These are phyloP conservation scores for Drosophila rubida DNA, from an alignment of 2,888 invertebrate genomes.

Conservation along the genomic window DNA sequence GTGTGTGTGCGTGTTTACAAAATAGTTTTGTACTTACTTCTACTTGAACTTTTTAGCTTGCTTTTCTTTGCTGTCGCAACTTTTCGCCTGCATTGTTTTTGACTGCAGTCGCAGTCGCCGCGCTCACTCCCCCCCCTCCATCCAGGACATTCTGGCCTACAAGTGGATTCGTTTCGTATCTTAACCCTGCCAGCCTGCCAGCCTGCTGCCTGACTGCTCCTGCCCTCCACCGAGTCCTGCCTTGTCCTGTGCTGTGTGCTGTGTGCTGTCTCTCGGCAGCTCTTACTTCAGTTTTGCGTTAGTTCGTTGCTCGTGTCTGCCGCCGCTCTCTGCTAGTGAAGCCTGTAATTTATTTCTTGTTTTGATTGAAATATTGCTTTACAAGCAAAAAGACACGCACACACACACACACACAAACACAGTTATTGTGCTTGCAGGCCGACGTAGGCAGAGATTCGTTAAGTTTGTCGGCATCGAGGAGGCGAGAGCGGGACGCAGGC, in stretches of 20 bases:
- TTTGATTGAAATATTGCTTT: conserved; percentile 83
- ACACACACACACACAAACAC: conserved; percentile 52
- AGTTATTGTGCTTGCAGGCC: conserved; percentile 9
- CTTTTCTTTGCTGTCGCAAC: conserved; percentile 67
- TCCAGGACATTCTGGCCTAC: conserved; percentile 22
- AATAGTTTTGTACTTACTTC: conserved; percentile 75
- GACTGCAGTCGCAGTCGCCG: conserved; percentile 57
- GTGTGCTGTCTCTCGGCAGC: conserved; percentile 34
- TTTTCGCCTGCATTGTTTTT: conserved; percentile 76
- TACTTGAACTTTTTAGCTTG: conserved; percentile 71
- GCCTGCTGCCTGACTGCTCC: conserved; percentile 5
- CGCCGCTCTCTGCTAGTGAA: conserved; percentile 66
- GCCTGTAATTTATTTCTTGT: conserved; percentile 78
- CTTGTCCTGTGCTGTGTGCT: conserved; percentile 24
- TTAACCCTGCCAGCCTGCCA: conserved; percentile 4
- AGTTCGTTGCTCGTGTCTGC: conserved; percentile 53
- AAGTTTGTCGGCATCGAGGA: conserved; percentile 1
- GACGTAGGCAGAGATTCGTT: neutral
- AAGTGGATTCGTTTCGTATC: conserved; percentile 7
- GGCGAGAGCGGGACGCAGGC: neutral
- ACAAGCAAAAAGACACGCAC: conserved; percentile 73
- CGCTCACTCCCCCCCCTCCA: too few relatives aligned
- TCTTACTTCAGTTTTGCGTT: conserved; percentile 61
- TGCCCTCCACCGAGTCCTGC: neutral
- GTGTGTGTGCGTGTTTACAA: conserved; percentile 61